Base-by-base conservation (phyloP, 2,113 vertebrate genomes). In the Orcinus orca region DNA sequence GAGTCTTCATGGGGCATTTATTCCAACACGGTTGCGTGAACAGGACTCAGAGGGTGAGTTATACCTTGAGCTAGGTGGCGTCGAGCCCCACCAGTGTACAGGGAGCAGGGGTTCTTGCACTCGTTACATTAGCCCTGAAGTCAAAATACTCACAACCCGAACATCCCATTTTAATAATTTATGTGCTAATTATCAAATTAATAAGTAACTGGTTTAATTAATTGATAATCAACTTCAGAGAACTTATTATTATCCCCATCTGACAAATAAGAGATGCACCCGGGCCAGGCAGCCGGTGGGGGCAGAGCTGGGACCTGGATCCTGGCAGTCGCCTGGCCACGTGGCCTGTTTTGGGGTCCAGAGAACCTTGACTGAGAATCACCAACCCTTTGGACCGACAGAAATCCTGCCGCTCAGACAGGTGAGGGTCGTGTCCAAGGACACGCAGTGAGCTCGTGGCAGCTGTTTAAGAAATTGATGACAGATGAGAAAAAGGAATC, bases 91-190 rank as follows among this genome's bases (percentile, higher is more conserved):
- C 18, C 36, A 13, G 29, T 1, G 0, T 8, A 0, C 17, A 0
- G 20, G 17, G 2, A 8, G 18, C 25, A 14, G 26, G 18, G 36
- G 1, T 0, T 23, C 8, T 8, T 17, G 10, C 1, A 4, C 47
- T 18, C 7, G 6, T 9, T 25, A 6, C 11, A 0, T 18, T 1
- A 2, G 38, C 67, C 0, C 18, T 23, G 20, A 55, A 3, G 0
- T 31, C n/a, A 29, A 41, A 47, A 10, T 5, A 20, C 21, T 4
- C 25, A 7, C 26, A 5, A 33, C 71, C 31, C 4, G 3, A 25
- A 4, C 53, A 11, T 21, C 63, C 25, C 8, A 3, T 80, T 23
- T n/a, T 2, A 25, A 81, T 58, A 14, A 58, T 5, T 7, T 26
- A 25, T 14, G 12, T 55, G 14, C 55, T 15, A 58, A 58, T 26